Conservation (phyloP, 2,113 vertebrate genomes). For the Psettodes erumei region DNA sequence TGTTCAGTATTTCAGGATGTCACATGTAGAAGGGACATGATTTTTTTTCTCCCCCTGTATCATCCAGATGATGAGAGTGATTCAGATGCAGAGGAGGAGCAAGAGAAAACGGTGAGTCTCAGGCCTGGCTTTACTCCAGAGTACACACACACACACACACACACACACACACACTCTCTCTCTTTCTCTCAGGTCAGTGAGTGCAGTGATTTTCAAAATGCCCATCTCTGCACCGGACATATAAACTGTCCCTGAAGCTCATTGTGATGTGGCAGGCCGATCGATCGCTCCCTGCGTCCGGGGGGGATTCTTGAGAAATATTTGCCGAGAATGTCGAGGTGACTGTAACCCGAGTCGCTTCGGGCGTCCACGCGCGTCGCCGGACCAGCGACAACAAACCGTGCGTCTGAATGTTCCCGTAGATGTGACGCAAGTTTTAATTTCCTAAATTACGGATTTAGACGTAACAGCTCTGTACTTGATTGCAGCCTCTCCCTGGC, state of each 20-base stretch:
- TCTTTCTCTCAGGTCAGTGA: constrained; percentile 19
- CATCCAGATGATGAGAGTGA: constrained; percentile 95
- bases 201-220: constrained; percentile 42
- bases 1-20: background rate
- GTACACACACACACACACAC: background rate
- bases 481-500: background rate
- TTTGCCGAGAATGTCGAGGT: constrained; percentile 42
- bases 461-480: background rate
- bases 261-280: constrained; percentile 15
- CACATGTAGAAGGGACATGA: background rate
- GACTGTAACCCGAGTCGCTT: constrained; percentile 58
- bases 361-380: background rate
- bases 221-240: constrained; percentile 28
- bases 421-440: background rate
- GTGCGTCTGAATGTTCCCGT: background rate
- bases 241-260: constrained; percentile 25
- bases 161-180: background rate
- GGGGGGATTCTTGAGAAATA: constrained; percentile 48
- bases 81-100: constrained; percentile 96
- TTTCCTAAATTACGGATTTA: background rate
- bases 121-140: background rate
- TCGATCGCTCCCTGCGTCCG: constrained; percentile 54
- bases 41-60: constrained; percentile 43
- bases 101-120: constrained; percentile 93
- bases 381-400: no score